Percentiles rank a stretch among this genome's conserved stretches.
Evolutionary conservation across 1,140 invertebrate species (phyloP).

Genomic region (Calephelis virginiensis): DNA sequence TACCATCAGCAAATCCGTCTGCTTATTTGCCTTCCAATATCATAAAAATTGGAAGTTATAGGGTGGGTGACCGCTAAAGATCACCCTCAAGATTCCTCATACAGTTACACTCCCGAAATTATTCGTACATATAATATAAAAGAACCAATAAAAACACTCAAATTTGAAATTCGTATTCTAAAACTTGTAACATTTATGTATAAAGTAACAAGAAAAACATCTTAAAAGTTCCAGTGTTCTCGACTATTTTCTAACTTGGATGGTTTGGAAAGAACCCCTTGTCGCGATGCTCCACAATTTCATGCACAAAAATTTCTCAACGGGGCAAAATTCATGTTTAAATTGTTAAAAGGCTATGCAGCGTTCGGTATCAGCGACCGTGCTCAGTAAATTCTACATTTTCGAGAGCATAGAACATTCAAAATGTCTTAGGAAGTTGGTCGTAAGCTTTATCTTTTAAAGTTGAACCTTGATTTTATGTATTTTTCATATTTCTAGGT

Average conservation of each 20-base stretch:
- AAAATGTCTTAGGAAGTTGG: slow-evolving; percentile 35
- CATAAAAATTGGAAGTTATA: too few species aligned
- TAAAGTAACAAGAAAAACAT: slow-evolving; percentile 19
- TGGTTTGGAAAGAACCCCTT: slow-evolving; percentile 23
- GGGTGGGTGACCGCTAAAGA: too few species aligned
- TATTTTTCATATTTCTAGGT: slow-evolving; percentile 17
- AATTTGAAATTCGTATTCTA: not conserved
- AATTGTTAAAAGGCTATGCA: slow-evolving; percentile 57
- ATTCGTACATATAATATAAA: not conserved
- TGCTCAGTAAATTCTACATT: slow-evolving; percentile 44
- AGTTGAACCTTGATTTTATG: slow-evolving; percentile 19
- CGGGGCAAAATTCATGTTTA: slow-evolving; percentile 54
- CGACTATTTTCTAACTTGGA: slow-evolving; percentile 33
- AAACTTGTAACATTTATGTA: slow-evolving; percentile 3
- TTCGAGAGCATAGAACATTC: slow-evolving; percentile 34
- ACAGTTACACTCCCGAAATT: too few species aligned
- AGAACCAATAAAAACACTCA: not conserved
- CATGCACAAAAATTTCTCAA: slow-evolving; percentile 41
- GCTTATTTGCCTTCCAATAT: too few species aligned
- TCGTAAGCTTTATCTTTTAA: slow-evolving; percentile 23
- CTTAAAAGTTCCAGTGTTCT: slow-evolving; percentile 20
- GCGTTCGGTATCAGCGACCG: slow-evolving; percentile 43
- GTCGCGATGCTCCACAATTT: slow-evolving; percentile 36
- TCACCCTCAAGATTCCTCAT: too few species aligned
- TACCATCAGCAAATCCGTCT: too few species aligned